Evolutionary conservation across 2,888 invertebrate genomes (phyloP).

Genomic region (Mactromeris polynyma): DNA sequence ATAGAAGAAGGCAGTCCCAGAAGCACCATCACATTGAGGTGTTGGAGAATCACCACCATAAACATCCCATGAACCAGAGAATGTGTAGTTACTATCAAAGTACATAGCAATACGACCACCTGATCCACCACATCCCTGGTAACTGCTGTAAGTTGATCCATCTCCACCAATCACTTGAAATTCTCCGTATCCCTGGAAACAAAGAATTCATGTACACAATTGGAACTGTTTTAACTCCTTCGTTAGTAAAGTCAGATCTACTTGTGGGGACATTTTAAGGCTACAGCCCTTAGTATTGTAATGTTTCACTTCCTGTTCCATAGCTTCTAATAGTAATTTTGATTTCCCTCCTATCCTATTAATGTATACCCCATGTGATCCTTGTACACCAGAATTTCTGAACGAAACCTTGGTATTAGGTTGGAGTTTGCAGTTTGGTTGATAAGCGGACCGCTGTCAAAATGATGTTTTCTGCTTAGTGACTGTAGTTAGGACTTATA

Average conservation of each 20-base stretch:
- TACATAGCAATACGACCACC: slow-evolving; percentile 80
- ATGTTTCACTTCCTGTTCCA: too few relatives aligned
- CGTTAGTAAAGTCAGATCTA: background rate
- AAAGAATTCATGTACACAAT: background rate
- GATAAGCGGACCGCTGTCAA: too few relatives aligned
- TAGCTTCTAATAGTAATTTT: too few relatives aligned
- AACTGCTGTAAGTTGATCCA: slow-evolving; percentile 57
- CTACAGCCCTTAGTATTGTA: too few relatives aligned
- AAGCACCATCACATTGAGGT: slow-evolving; percentile 73
- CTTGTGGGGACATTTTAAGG: too few relatives aligned
- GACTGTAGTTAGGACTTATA: too few relatives aligned
- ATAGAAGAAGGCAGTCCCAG: slow-evolving; percentile 80
- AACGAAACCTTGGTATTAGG: too few relatives aligned
- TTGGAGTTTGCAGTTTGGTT: too few relatives aligned
- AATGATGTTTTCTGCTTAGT: too few relatives aligned
- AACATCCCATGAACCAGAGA: slow-evolving; percentile 76
- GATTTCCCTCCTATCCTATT: too few relatives aligned
- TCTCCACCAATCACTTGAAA: slow-evolving; percentile 78
- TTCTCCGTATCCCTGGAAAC: slow-evolving; percentile 75
- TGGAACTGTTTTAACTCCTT: background rate
- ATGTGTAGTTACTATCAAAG: slow-evolving; percentile 77
- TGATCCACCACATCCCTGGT: slow-evolving; percentile 75
- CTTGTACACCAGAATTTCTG: too few relatives aligned
- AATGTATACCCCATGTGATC: too few relatives aligned
- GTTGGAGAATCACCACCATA: slow-evolving; percentile 73